These are phyloP conservation scores for Casuarius casuarius DNA, from an alignment of 2,113 vertebrate species.

Conservation along the genomic window DNA sequence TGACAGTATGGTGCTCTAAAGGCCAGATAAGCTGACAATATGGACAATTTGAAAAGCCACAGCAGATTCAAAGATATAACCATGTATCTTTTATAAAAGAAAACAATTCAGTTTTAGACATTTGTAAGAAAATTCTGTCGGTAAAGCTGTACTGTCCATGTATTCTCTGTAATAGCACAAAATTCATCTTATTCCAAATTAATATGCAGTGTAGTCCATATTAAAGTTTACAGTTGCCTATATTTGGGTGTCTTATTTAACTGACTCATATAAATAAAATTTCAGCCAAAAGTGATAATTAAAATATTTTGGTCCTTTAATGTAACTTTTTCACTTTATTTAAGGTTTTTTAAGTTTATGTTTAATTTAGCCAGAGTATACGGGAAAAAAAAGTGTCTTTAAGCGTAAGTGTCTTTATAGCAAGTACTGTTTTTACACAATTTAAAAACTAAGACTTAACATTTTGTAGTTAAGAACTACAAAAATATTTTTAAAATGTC, in stretches of 20 bases:
- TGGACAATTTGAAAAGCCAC: background rate
- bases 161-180: background rate
- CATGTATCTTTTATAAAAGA: background rate
- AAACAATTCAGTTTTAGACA: background rate
- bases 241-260: background rate
- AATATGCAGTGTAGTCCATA: background rate
- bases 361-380: background rate
- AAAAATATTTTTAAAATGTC: conserved; percentile 41
- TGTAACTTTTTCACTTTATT: background rate
- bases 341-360: background rate
- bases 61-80: background rate
- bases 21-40: background rate
- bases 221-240: background rate
- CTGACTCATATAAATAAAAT: background rate
- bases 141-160: background rate
- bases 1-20: background rate
- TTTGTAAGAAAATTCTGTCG: background rate
- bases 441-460: background rate
- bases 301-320: background rate
- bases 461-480: background rate
- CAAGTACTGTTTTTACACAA: background rate
- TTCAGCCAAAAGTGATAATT: background rate
- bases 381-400: background rate
- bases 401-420: background rate
- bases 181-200: background rate